These are phyloP conservation scores for Drosophila kanekoi DNA, from an alignment of 2,888 invertebrate genomes.

Conservation along the genomic window DNA sequence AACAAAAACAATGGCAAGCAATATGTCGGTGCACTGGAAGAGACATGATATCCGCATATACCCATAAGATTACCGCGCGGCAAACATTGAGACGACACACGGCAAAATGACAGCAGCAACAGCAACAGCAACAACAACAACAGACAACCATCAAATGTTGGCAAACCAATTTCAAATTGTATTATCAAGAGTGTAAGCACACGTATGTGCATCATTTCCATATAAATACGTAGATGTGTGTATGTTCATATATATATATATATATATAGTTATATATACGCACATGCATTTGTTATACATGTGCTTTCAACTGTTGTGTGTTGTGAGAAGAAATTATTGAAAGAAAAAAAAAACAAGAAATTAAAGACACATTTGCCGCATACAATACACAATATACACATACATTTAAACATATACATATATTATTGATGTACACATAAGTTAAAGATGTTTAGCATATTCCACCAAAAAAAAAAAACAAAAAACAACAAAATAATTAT, in stretches of 20 bases:
- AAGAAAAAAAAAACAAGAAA: too few species aligned
- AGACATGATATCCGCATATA: slow-evolving; percentile 77
- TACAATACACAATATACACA: slow-evolving; percentile 15
- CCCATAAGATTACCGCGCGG: slow-evolving; percentile 71
- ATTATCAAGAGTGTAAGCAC: slow-evolving; percentile 20
- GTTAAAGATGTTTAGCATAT: slow-evolving; percentile 23
- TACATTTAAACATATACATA: slow-evolving; percentile 14
- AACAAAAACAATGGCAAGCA: slow-evolving; percentile 44
- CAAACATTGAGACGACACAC: slow-evolving; percentile 60
- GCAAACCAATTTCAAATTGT: slow-evolving; percentile 53
- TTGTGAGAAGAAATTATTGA: slow-evolving; percentile 1
- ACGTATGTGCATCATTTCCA: slow-evolving; percentile 9
- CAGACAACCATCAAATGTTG: slow-evolving; percentile 31
- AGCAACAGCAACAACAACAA: slow-evolving; percentile 1
- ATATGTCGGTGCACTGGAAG: slow-evolving; percentile 57
- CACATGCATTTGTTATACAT: background rate
- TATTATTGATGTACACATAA: slow-evolving; percentile 21
- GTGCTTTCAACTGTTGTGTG: slow-evolving; percentile 15
- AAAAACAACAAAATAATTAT: background rate
- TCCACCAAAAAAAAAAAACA: slow-evolving; percentile 35
- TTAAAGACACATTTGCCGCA: slow-evolving; percentile 10
- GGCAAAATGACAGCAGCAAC: background rate
- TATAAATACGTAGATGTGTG: slow-evolving; percentile 17
- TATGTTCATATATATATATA: background rate
- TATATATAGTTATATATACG: slow-evolving; percentile 8